phyloP scores from a whole-genome alignment of 2,888 invertebrate genomes.

The Sturmia bella region DNA sequence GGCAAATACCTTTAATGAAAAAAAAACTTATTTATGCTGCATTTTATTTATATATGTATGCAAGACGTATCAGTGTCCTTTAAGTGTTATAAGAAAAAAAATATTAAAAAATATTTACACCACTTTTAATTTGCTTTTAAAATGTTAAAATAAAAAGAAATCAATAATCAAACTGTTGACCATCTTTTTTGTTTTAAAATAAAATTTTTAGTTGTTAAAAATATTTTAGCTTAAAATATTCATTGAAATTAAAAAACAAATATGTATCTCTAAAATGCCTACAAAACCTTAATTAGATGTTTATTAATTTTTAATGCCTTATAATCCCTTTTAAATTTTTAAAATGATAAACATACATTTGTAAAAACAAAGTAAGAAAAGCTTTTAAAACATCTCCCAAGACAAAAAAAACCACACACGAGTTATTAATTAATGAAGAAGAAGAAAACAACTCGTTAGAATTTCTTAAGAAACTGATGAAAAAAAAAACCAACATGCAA shows the following conservation, averaged over 20 bases:
- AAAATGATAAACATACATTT: constrained; percentile 51
- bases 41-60: constrained; percentile 61
- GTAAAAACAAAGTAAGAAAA: constrained; percentile 61
- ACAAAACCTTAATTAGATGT: constrained; percentile 59
- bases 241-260: constrained; percentile 32
- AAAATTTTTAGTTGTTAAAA: constrained; percentile 55
- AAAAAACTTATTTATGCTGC: constrained; percentile 15
- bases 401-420: constrained; percentile 13
- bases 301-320: constrained; percentile 68
- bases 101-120: constrained; percentile 58
- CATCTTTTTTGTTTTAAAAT: constrained; percentile 34
- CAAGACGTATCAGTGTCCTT: constrained; percentile 67
- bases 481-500: constrained; percentile 53
- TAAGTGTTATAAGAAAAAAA: constrained; percentile 59
- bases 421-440: constrained; percentile 35
- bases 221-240: constrained; percentile 69
- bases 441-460: constrained; percentile 13
- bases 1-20: neutral
- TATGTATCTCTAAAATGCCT: constrained; percentile 44
- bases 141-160: constrained; percentile 18
- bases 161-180: constrained; percentile 53
- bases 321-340: constrained; percentile 61
- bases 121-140: constrained; percentile 51
- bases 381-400: constrained; percentile 55
- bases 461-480: neutral